These are phyloP conservation scores for Brevimyrus niger DNA, from an alignment of 2,113 vertebrate species.

Conservation along the genomic window DNA sequence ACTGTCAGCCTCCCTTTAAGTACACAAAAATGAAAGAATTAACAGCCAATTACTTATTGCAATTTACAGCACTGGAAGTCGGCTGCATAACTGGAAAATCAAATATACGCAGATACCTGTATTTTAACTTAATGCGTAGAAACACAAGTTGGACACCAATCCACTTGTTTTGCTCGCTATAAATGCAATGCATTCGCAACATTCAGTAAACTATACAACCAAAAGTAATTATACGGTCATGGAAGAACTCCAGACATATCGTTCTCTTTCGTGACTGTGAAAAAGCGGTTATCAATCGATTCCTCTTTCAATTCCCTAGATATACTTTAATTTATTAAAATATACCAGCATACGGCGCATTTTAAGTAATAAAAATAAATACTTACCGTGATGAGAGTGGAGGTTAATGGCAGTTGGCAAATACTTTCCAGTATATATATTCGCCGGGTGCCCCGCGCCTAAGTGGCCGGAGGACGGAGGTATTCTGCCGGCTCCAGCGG, in stretches of 20 bases:
- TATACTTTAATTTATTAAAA: neutral
- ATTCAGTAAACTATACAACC: neutral
- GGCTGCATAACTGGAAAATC: neutral
- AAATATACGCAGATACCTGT: neutral
- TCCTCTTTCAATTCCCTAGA: neutral
- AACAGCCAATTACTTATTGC: neutral
- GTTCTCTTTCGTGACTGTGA: neutral
- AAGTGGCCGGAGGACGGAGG: constrained; percentile 72
- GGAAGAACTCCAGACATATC: neutral
- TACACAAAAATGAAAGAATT: neutral
- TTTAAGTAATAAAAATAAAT: neutral
- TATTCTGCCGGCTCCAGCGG: constrained; percentile 72
- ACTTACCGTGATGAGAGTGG: constrained; percentile 87
- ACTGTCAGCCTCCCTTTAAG: neutral
- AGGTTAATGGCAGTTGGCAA: constrained; percentile 80
- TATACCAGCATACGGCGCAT: neutral
- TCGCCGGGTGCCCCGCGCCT: constrained; percentile 70
- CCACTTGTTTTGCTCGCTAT: neutral
- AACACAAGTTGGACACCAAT: neutral
- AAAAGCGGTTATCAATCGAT: neutral
- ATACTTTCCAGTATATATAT: constrained; percentile 81
- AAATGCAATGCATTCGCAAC: neutral
- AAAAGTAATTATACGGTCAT: neutral
- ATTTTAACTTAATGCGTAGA: neutral
- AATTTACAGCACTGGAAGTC: neutral